A percentile compares a stretch with the other conserved stretches of the same genome.
Evolutionary conservation across 2,113 vertebrate genomes (phyloP).

Genomic region (Leptocoma aspasia): DNA sequence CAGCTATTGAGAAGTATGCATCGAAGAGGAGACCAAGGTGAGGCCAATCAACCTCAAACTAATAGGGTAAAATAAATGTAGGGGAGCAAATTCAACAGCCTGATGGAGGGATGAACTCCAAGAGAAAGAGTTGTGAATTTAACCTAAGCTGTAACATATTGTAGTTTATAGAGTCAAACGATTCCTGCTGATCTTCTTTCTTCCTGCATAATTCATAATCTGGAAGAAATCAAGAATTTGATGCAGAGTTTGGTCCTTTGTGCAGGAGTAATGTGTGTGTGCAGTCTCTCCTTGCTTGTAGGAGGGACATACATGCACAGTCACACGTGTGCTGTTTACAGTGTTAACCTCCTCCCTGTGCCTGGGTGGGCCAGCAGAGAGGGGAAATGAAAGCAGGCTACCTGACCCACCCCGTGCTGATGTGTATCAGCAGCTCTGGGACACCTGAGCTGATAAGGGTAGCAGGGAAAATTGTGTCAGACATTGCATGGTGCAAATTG

Average conservation of each 20-base stretch:
- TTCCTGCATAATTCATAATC: not conserved
- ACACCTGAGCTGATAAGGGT: not conserved
- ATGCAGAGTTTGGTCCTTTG: not conserved
- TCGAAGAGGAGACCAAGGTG: not conserved
- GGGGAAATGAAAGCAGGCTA: not conserved
- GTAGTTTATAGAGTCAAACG: not conserved
- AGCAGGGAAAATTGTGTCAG: not conserved
- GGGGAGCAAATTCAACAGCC: not conserved
- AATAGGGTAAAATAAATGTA: not conserved
- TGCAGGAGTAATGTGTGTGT: not conserved
- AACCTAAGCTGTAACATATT: not conserved
- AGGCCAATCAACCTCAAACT: not conserved
- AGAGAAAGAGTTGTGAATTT: not conserved
- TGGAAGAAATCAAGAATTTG: not conserved
- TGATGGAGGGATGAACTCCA: not conserved
- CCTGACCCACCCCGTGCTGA: not conserved
- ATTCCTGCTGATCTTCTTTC: not conserved
- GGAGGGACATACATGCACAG: not conserved
- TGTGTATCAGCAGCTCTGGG: not conserved
- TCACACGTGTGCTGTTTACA: accelerated
- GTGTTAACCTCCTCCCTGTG: not conserved
- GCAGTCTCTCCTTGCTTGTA: not conserved
- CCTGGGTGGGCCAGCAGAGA: not conserved
- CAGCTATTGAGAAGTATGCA: not conserved
- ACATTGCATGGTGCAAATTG: not conserved